Evolutionary conservation across 2,888 invertebrate species (phyloP).

Genomic region (Drosophila tanythrix): DNA sequence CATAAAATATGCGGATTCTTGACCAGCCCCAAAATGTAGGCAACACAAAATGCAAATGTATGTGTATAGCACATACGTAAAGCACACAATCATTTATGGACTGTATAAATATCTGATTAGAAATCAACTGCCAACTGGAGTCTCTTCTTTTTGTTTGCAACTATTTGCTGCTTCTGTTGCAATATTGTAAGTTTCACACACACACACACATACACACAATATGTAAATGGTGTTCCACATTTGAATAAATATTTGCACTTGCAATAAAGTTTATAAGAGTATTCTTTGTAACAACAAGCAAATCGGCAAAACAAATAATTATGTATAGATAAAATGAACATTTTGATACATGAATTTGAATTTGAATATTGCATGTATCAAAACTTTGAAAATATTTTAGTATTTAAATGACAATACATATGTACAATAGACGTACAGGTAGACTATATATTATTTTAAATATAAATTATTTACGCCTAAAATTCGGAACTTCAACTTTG

Average conservation of each 20-base stretch:
- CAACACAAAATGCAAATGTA: conserved; percentile 13
- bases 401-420: background rate
- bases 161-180: background rate
- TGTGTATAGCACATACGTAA: background rate
- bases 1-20: background rate
- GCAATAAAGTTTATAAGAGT: background rate
- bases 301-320: no score
- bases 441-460: background rate
- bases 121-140: background rate
- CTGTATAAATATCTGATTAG: background rate
- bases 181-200: background rate
- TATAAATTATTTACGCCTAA: background rate
- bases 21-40: conserved; percentile 13
- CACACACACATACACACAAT: no score
- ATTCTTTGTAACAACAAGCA: background rate
- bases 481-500: background rate
- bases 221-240: background rate
- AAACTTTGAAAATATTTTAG: background rate
- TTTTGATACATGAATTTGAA: background rate
- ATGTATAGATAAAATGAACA: no score
- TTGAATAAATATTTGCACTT: background rate
- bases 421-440: background rate
- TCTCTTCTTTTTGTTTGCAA: background rate
- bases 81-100: background rate
- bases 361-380: no score